Evolutionary conservation across 1,140 invertebrate genomes (phyloP).

Genomic region (Papilio aristodemus): DNA sequence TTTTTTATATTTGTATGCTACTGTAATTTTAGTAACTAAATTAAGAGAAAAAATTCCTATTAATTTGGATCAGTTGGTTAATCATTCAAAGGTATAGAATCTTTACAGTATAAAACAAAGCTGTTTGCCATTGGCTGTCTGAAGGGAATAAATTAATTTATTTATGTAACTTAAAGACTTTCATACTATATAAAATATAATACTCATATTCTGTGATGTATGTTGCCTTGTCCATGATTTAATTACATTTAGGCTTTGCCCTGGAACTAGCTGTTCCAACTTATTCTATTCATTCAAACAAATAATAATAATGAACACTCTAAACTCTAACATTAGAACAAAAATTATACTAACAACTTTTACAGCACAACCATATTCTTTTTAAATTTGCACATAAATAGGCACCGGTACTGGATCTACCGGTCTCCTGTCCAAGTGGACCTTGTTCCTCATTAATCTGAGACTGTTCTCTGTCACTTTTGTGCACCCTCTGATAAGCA

Average conservation of each 20-base stretch:
- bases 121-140: too few relatives aligned
- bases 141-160: too few relatives aligned
- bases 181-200: too few relatives aligned
- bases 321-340: constrained; percentile 27
- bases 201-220: too few relatives aligned
- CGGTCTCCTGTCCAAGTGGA: constrained; percentile 73
- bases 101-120: too few relatives aligned
- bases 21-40: too few relatives aligned
- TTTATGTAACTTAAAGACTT: too few relatives aligned
- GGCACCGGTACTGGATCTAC: constrained; percentile 51
- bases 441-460: constrained; percentile 72
- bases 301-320: background rate
- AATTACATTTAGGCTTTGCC: background rate
- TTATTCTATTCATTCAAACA: background rate
- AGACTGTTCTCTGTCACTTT: constrained; percentile 80
- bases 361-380: constrained; percentile 42
- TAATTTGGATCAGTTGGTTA: too few relatives aligned
- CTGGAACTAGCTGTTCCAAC: background rate
- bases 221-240: background rate
- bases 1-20: too few relatives aligned
- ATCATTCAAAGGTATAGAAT: too few relatives aligned
- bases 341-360: constrained; percentile 19
- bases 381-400: constrained; percentile 56
- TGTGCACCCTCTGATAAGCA: constrained; percentile 76
- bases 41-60: too few relatives aligned